Evolutionary conservation across 2,113 vertebrate species (phyloP).

Genomic region (Micronycteris hirsuta): DNA sequence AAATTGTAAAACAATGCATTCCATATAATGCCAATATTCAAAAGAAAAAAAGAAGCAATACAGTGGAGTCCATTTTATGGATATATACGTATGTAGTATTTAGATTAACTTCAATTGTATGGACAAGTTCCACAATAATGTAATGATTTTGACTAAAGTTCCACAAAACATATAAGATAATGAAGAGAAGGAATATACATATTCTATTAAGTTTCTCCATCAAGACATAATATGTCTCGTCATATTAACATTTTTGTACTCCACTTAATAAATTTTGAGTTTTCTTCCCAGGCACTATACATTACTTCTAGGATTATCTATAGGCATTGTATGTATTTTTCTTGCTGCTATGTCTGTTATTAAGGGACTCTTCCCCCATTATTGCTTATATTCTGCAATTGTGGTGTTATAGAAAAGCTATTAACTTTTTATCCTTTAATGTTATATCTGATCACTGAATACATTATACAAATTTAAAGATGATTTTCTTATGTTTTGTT

Average conservation of each 20-base stretch:
- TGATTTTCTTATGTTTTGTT: not conserved
- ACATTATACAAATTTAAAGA: not conserved
- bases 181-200: not conserved
- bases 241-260: not conserved
- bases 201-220: not conserved
- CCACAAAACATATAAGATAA: not conserved
- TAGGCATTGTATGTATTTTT: not conserved
- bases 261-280: not conserved
- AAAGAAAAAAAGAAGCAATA: not conserved
- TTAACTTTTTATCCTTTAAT: not conserved
- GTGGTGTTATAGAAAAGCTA: not conserved
- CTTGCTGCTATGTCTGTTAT: not conserved
- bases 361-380: not conserved
- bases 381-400: not conserved
- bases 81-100: rapidly evolving
- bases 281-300: not conserved
- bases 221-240: not conserved
- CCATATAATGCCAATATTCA: not conserved
- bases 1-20: not conserved
- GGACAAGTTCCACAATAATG: not conserved
- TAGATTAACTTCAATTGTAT: not conserved
- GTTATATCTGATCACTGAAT: not conserved
- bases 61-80: not conserved
- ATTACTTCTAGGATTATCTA: not conserved
- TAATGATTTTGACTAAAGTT: not conserved